Conservation (phyloP, 2,797 vertebrate genomes). For the Pseudotriccus pelzelni region DNA sequence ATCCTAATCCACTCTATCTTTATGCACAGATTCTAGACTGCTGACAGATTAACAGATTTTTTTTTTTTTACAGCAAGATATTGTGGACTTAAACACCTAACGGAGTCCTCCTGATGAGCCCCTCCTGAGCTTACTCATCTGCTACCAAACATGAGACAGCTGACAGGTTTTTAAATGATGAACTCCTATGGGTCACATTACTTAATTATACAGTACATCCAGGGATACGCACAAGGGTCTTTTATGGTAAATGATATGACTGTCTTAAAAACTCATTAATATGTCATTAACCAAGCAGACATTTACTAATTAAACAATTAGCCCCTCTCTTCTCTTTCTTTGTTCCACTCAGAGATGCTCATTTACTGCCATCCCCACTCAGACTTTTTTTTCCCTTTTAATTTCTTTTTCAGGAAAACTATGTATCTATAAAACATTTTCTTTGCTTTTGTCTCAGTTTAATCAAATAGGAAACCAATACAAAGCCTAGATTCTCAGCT, state of each 20-base stretch:
- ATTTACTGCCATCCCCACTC: slow-evolving; percentile 68
- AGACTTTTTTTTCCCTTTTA: neutral
- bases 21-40: neutral
- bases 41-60: slow-evolving; percentile 12
- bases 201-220: slow-evolving; percentile 85
- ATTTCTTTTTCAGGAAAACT: slow-evolving; percentile 64
- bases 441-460: slow-evolving; percentile 38
- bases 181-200: slow-evolving; percentile 82
- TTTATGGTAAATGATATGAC: slow-evolving; percentile 86
- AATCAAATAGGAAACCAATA: slow-evolving; percentile 51
- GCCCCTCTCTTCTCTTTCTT: slow-evolving; percentile 81
- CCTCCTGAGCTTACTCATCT: slow-evolving; percentile 69
- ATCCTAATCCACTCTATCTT: neutral
- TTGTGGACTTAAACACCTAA: slow-evolving; percentile 50
- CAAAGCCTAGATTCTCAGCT: slow-evolving; percentile 18
- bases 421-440: slow-evolving; percentile 48
- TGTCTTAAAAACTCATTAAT: slow-evolving; percentile 88
- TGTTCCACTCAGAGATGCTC: slow-evolving; percentile 79
- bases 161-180: slow-evolving; percentile 80
- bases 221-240: slow-evolving; percentile 81
- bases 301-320: slow-evolving; percentile 89
- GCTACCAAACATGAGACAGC: slow-evolving; percentile 73
- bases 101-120: slow-evolving; percentile 61
- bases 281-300: slow-evolving; percentile 88
- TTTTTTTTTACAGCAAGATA: neutral